Evolutionary conservation across 2,888 invertebrate genomes (phyloP), one percentile per base, ranked within the genome.

Genomic region (Drosophila meridiana): DNA sequence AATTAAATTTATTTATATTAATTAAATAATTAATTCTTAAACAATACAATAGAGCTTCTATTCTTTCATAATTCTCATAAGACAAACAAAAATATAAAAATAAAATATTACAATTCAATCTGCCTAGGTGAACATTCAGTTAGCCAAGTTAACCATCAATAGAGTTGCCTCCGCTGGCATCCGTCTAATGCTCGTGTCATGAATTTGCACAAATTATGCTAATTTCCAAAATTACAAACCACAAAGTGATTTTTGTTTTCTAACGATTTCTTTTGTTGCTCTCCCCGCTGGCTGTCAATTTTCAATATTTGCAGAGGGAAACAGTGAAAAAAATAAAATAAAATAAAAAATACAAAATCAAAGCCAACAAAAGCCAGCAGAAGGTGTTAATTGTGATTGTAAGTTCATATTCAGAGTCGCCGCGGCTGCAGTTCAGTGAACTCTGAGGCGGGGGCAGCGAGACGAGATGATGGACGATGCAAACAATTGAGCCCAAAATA

Each of bases 151-250:
- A 73, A 69, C 70, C 53, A 61, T 58, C 65, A 65, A 65, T 40
- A 52, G 50, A 52, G 53, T 56, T 70, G 40, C 30, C 58, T 43
- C 65, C 45, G 1, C 53, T 55, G 58, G 68, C 67, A 50, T 52
- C n/a, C 42, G 48, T 65, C 63, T 40, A 77, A 77, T 73, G 80
- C 71, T 89, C 90, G 82, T 86, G 89, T 82, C 87, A 73, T 87
- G 87, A 87, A 90, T 87, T 86, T 88, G 90, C 87, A 90, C 87
- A 90, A 87, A 90, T 90, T 87, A 89, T 87, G 87, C 87, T 90
- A 87, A 90, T 87, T 90, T 75, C 70, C 71, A 47, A 87, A 86
- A 90, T 90, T 90, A 82, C 87, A 87, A 90, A 70, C 74, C 82
- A 68, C 85, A 84, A 82, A 85, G 65, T 77, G 65, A 71, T 71